Percentiles rank a stretch among this genome's conserved stretches.
Conservation (phyloP, 2,113 vertebrate species). For the Piaya cayana region DNA sequence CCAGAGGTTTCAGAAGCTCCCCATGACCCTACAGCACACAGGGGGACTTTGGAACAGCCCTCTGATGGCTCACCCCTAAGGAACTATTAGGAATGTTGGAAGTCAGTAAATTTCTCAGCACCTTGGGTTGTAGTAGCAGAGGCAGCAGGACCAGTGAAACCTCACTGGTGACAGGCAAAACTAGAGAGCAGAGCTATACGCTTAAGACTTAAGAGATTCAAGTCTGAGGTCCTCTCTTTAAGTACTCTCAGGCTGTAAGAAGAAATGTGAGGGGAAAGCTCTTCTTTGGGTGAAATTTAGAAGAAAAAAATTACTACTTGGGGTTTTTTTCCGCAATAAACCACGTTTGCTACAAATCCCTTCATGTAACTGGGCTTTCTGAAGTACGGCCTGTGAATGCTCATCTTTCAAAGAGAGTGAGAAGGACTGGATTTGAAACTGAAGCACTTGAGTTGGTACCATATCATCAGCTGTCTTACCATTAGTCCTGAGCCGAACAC, state of each 20-base stretch:
- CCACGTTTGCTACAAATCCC: not conserved
- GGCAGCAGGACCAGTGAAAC: not conserved
- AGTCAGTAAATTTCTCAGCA: not conserved
- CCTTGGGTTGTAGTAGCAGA: not conserved
- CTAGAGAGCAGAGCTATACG: not conserved
- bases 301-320: not conserved
- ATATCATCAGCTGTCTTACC: not conserved
- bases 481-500: not conserved
- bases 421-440: not conserved
- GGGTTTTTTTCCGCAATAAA: accelerated
- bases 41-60: not conserved
- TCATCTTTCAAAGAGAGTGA: not conserved
- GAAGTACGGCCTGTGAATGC: not conserved
- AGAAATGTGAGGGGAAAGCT: not conserved
- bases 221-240: not conserved
- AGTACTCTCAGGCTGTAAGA: not conserved
- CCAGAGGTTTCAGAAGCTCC: not conserved
- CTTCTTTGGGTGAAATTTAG: not conserved
- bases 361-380: not conserved
- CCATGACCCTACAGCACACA: not conserved
- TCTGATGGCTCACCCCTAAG: not conserved
- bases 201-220: not conserved
- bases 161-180: not conserved
- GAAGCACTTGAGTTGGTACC: not conserved
- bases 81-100: not conserved